Evolutionary conservation across 2,888 invertebrate genomes (phyloP).

Genomic region (Phytoseiulus persimilis): DNA sequence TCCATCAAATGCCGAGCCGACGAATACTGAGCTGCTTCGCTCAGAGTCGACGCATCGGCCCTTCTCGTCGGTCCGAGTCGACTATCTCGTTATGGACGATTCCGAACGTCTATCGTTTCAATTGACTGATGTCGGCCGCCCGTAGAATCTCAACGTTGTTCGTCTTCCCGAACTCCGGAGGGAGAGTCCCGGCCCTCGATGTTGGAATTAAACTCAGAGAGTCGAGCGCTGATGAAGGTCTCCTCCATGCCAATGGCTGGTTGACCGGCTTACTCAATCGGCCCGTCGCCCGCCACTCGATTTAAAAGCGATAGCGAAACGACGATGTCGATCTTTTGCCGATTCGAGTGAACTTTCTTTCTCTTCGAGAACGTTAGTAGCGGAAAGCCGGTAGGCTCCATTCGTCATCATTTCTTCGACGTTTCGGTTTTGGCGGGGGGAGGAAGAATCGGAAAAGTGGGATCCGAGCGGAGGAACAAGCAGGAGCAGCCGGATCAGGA

Average conservation of each 20-base stretch:
- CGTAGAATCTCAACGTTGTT: background rate
- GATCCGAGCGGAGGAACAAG: background rate
- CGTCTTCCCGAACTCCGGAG: background rate
- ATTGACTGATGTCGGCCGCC: background rate
- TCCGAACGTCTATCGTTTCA: background rate
- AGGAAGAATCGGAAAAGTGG: background rate
- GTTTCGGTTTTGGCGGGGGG: background rate
- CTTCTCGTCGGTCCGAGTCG: background rate
- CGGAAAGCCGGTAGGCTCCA: background rate
- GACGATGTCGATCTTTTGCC: slow-evolving; percentile 5
- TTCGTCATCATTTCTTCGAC: slow-evolving; percentile 5
- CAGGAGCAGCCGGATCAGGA: background rate
- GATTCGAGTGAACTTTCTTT: background rate
- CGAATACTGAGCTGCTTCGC: no score
- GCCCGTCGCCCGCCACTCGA: background rate
- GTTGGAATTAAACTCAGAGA: background rate
- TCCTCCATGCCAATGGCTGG: background rate
- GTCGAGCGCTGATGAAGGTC: background rate
- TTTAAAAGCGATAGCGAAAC: background rate
- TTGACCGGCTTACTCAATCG: background rate
- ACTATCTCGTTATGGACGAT: background rate
- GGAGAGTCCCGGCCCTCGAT: background rate
- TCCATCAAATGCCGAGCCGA: no score
- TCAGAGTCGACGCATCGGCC: background rate
- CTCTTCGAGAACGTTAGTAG: background rate